Evolutionary conservation across 2,888 invertebrate genomes (phyloP), one percentile per base, ranked within the genome.

Genomic region (Drosophila nr. medialis): DNA sequence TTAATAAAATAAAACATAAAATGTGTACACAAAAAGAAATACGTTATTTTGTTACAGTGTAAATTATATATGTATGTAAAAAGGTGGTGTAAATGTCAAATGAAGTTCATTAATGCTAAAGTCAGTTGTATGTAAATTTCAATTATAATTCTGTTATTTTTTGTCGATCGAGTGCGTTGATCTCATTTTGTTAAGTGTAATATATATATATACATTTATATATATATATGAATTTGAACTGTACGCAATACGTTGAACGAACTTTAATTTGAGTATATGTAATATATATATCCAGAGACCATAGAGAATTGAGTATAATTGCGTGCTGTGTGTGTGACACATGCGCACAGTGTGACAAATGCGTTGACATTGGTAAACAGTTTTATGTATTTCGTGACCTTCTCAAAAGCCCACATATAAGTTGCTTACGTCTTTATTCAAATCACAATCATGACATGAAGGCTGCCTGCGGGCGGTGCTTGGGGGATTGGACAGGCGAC

Each of bases 191-290:
- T 7, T 29, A 13, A 13, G 29, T 34, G 40, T 42, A 18, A 11
- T 8, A 8, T 18, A 49, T 21, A 30, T 13, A 49, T 7, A 13
- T 21, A 49, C 21, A 38, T n/a, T n/a, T 24, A 34, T 21, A 49
- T 10, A 29, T 21, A 24, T 40, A 38, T 18, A 38, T 38, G 8
- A 38, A 15, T 27, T 56, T 51, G 29, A 68, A 72, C 63, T 68
- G 65, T 64, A 80, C 69, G 72, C 75, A 78, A 80, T 80, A 78
- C 86, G 83, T 83, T 82, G 67, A 87, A 84, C 84, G 82, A 86
- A 81, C 86, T 86, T 86, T 77, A 42, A 59, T 40, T 55, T 40
- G 42, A 53, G 18, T 11, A 49, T 53, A 11, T 42, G 15, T 6
- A 7, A 7, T 15, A 36, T 15, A 36, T 36, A 15, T 36, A 32